Evolutionary conservation across 2,888 invertebrate species (phyloP).

Genomic region (Oscheius sp.): DNA sequence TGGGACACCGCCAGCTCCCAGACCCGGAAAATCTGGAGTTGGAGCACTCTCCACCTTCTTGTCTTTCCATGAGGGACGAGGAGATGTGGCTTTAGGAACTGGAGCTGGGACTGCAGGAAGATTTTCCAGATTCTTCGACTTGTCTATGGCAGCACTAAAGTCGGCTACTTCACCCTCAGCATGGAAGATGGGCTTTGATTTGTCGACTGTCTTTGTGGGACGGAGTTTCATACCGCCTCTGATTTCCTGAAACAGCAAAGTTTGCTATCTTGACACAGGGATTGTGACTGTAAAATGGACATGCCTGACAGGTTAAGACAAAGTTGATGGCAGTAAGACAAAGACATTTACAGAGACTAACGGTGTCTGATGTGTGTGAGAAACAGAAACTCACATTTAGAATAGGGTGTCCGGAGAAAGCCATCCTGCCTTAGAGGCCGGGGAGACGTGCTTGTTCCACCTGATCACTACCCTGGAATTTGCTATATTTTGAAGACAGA

Average conservation of each 20-base stretch:
- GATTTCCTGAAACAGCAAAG: conserved; percentile 59
- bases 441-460: background rate
- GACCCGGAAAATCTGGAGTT: conserved; percentile 42
- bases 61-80: conserved; percentile 21
- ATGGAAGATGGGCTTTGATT: conserved; percentile 64
- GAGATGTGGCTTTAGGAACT: conserved; percentile 31
- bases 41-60: conserved; percentile 21
- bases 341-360: background rate
- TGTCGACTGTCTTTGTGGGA: conserved; percentile 70
- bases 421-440: conserved; percentile 22
- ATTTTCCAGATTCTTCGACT: conserved; percentile 23
- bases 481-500: background rate
- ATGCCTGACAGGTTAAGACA: too few relatives aligned
- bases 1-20: conserved; percentile 18
- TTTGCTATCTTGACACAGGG: background rate
- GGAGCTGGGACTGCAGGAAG: conserved; percentile 11
- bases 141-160: conserved; percentile 39
- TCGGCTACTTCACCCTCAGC: conserved; percentile 46
- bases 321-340: background rate
- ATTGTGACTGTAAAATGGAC: background rate
- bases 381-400: conserved; percentile 30
- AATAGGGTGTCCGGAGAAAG: conserved; percentile 33
- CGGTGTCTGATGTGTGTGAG: background rate
- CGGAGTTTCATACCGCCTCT: conserved; percentile 67
- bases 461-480: conserved; percentile 17